A percentile compares a stretch with the other conserved stretches of the same genome.
Conservation (phyloP, 2,113 vertebrate species). For the Cairina moschata region DNA sequence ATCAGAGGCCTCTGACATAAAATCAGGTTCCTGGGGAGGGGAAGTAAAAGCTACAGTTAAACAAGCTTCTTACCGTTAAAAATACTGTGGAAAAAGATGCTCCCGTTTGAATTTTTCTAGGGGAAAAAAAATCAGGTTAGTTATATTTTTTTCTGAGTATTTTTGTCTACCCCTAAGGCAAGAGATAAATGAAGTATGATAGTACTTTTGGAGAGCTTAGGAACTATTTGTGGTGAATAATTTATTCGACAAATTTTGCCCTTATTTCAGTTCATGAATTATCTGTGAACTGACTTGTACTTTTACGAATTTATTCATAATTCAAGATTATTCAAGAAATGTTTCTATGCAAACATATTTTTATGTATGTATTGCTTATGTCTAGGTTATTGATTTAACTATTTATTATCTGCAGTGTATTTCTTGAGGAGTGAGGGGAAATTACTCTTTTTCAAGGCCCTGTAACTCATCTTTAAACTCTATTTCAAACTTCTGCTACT, state of each 20-base stretch:
- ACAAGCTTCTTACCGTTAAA: not conserved
- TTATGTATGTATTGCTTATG: constrained; percentile 29
- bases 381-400: constrained; percentile 39
- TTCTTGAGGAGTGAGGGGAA: not conserved
- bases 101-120: constrained; percentile 36
- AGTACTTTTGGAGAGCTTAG: constrained; percentile 65
- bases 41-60: not conserved
- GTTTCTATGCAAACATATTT: constrained; percentile 61
- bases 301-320: constrained; percentile 67
- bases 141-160: constrained; percentile 67
- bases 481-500: not conserved
- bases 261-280: constrained; percentile 74
- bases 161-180: constrained; percentile 70
- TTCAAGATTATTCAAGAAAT: constrained; percentile 67
- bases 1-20: not conserved
- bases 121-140: constrained; percentile 50
- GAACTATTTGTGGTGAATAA: constrained; percentile 72
- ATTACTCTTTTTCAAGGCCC: not conserved
- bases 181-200: constrained; percentile 71
- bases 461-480: not conserved
- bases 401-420: constrained; percentile 13
- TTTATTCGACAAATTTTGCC: constrained; percentile 71
- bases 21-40: not conserved
- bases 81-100: not conserved
- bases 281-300: constrained; percentile 66